These are phyloP conservation scores for Magallana angulata DNA, from an alignment of 1,140 invertebrate genomes.

Conservation along the genomic window DNA sequence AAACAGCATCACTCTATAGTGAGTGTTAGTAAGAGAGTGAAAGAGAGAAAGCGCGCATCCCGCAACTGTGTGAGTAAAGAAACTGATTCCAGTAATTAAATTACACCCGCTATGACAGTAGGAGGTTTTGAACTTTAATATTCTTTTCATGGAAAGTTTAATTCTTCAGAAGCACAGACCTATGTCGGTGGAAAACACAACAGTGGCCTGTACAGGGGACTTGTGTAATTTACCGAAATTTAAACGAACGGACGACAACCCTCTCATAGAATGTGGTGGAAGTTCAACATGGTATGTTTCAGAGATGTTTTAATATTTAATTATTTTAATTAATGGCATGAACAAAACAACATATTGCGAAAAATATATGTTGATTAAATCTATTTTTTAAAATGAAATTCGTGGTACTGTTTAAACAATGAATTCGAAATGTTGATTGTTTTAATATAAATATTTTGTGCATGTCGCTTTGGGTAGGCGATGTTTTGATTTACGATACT, in stretches of 20 bases:
- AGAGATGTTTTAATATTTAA: too few relatives aligned
- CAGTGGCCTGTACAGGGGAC: neutral
- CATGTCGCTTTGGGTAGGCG: too few relatives aligned
- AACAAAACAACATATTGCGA: too few relatives aligned
- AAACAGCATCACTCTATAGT: neutral
- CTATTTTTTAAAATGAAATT: too few relatives aligned
- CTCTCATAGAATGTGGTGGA: neutral
- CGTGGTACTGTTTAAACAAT: too few relatives aligned
- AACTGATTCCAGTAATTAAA: neutral
- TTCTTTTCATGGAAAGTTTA: conserved; percentile 5
- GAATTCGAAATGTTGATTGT: too few relatives aligned
- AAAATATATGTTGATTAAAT: too few relatives aligned
- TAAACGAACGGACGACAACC: neutral
- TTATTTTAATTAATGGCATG: too few relatives aligned
- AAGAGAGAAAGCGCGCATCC: neutral
- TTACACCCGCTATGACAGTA: neutral
- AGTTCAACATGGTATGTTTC: conserved; percentile 1
- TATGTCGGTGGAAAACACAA: conserved; percentile 12
- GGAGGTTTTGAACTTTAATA: neutral
- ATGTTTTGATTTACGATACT: too few relatives aligned
- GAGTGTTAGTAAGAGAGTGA: neutral
- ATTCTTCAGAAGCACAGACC: neutral
- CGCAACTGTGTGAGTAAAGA: too few relatives aligned
- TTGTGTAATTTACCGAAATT: neutral
- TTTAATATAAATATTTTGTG: too few relatives aligned